phyloP scores from a whole-genome alignment of 1,140 invertebrate species.

The Muscidifurax raptorellus region DNA sequence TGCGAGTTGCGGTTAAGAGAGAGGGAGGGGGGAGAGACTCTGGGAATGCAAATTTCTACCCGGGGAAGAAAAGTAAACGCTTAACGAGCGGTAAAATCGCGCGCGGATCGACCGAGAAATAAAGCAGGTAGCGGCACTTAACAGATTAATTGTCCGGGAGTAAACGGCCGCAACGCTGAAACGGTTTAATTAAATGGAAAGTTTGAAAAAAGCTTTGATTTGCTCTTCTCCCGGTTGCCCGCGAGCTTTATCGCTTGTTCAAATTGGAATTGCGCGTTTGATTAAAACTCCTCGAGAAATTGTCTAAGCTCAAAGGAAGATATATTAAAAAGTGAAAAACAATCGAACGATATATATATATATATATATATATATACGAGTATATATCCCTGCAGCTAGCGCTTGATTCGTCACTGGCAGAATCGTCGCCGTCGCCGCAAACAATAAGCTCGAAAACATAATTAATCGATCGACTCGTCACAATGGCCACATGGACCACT shows the following conservation, averaged over 20 bases:
- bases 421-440: background rate
- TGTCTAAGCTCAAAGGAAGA: too few species aligned
- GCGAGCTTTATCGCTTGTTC: background rate
- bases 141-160: constrained; percentile 41
- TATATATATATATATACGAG: too few species aligned
- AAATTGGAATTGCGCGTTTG: constrained; percentile 12
- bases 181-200: constrained; percentile 47
- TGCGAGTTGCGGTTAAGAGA: background rate
- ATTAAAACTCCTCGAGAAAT: too few species aligned
- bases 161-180: background rate
- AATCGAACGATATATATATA: too few species aligned
- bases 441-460: constrained; percentile 30
- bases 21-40: background rate
- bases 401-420: background rate
- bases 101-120: constrained; percentile 22
- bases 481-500: background rate
- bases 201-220: constrained; percentile 12
- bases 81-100: constrained; percentile 45
- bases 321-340: too few species aligned
- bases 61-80: constrained; percentile 19
- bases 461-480: constrained; percentile 37
- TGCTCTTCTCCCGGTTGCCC: background rate
- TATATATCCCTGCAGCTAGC: background rate
- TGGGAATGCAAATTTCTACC: constrained; percentile 34
- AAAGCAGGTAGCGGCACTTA: constrained; percentile 37